Evolutionary conservation across 2,888 invertebrate genomes (phyloP), one percentile per base, ranked within the genome.

Genomic region (Smittia aterrima): DNA sequence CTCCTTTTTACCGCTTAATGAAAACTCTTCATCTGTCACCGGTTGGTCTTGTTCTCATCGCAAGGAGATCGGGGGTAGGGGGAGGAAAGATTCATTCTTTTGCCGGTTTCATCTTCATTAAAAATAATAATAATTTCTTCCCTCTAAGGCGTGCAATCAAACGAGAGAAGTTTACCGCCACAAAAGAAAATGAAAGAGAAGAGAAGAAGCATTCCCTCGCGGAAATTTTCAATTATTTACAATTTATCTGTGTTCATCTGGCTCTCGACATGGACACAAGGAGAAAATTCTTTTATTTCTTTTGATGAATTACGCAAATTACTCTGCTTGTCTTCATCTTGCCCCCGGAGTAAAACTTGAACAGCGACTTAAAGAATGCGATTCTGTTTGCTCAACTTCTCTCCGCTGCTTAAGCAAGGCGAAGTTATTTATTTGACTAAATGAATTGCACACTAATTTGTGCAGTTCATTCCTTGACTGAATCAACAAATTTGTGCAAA

Each of bases 241-340:
- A 58, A 58, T 58, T 58, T 58, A 47, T 58, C 58, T n/a, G 58
- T 22, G 22, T 58, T 58, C 58, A 20, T 58, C 9, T 13, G n/a
- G 11, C 32, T 32, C 32, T 47, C 47, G 16, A 47, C 47, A 58
- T 9, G 58, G 58, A 58, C 58, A 58, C 7, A 58, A 22, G 22
- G 47, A 47, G 11, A n/a, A 47, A 58, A 58, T 58, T 58, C 22
- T 58, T 18, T 22, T 58, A 6, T 20, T n/a, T 47, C 11, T 58
- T 58, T 58, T 58, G 58, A 58, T 58, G 18, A 58, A 58, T 58
- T 58, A 58, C 22, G 58, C 20, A 58, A 58, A 58, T 58, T 58
- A 58, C 22, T 58, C 58, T 22, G 22, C 18, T 22, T 58, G 58
- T 58, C 58, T 58, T 58, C 58, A 58, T 22, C 22, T 13, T 22